Conservation (phyloP, 35 echinoderm and acorn worm species). For the Hemicentrotus pulcherrimus region DNA sequence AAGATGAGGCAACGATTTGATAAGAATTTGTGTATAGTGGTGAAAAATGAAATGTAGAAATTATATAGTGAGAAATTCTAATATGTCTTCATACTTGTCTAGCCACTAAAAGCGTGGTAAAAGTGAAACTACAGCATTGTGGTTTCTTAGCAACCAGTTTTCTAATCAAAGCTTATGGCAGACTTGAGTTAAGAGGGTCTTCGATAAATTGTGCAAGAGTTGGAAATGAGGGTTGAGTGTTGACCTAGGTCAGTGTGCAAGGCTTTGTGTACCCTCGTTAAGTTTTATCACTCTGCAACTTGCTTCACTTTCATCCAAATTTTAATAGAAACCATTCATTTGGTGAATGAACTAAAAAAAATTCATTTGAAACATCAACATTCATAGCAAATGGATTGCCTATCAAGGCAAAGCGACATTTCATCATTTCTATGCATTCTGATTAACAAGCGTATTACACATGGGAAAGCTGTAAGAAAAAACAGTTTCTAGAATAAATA, state of each 20-base stretch:
- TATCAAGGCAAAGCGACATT: background rate
- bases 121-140: background rate
- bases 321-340: background rate
- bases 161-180: background rate
- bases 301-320: background rate
- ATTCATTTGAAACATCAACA: background rate
- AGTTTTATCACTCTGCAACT: background rate
- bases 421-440: constrained; percentile 19
- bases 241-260: background rate
- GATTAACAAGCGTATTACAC: constrained; percentile 13
- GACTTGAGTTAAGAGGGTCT: background rate
- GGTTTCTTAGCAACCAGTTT: background rate
- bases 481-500: constrained; percentile 15
- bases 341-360: background rate
- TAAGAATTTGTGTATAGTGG: background rate
- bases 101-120: background rate
- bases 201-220: background rate
- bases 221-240: background rate
- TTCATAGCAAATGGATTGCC: background rate
- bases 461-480: background rate
- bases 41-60: background rate
- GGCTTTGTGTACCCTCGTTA: background rate
- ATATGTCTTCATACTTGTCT: background rate
- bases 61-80: background rate
- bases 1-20: background rate